phyloP scores from a whole-genome alignment of 92 coral and sea anemone genomes.

The Meandrina meandrites region DNA sequence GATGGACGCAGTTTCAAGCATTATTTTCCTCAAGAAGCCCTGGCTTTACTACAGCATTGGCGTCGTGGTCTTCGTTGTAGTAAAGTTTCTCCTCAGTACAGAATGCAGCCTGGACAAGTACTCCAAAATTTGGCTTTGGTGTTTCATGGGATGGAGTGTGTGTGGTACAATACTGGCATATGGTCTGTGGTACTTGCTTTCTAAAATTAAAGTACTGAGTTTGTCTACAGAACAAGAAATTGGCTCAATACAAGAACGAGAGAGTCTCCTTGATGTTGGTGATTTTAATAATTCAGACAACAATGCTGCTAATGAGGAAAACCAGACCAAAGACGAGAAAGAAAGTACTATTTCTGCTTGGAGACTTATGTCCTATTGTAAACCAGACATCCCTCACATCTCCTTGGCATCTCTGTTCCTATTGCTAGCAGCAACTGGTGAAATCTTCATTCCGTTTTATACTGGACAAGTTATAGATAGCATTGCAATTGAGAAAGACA shows the following conservation, averaged over 20 bases:
- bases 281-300: slow-evolving; percentile 43
- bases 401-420: slow-evolving; percentile 75
- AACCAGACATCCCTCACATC: slow-evolving; percentile 82
- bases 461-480: slow-evolving; percentile 96
- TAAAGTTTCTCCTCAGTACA: slow-evolving; percentile 83
- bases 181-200: slow-evolving; percentile 72
- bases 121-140: slow-evolving; percentile 74
- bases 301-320: slow-evolving; percentile 20
- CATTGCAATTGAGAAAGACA: slow-evolving; percentile 90
- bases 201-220: slow-evolving; percentile 35
- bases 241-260: slow-evolving; percentile 77
- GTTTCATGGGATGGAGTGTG: slow-evolving; percentile 67
- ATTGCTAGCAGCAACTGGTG: slow-evolving; percentile 84
- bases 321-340: not conserved
- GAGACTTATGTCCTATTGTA: slow-evolving; percentile 78
- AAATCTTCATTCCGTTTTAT: slow-evolving; percentile 91
- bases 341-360: slow-evolving; percentile 63
- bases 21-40: slow-evolving; percentile 57
- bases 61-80: slow-evolving; percentile 63
- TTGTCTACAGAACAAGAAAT: slow-evolving; percentile 77
- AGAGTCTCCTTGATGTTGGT: slow-evolving; percentile 37
- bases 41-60: slow-evolving; percentile 59
- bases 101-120: slow-evolving; percentile 64
- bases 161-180: slow-evolving; percentile 55
- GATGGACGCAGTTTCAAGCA: slow-evolving; percentile 72